Evolutionary conservation across 2,888 invertebrate genomes (phyloP).

Genomic region (Ophraella communa): DNA sequence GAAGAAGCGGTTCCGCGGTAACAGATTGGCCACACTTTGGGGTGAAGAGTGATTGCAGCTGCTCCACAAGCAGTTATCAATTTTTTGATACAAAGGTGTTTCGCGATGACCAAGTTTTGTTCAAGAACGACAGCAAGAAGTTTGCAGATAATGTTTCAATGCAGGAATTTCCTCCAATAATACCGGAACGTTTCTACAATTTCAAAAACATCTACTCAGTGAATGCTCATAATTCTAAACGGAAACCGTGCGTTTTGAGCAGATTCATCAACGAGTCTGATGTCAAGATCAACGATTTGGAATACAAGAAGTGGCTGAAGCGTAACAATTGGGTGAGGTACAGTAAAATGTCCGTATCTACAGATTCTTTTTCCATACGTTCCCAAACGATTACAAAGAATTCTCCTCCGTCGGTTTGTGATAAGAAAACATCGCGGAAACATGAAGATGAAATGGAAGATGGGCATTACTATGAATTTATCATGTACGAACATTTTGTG

Average conservation of each 20-base stretch:
- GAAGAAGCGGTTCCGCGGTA: background rate
- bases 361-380: background rate
- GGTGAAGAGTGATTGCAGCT: background rate
- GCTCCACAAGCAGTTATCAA: conserved; percentile 20
- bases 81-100: conserved; percentile 22
- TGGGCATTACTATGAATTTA: conserved; percentile 17
- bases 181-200: conserved; percentile 23
- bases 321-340: conserved; percentile 31
- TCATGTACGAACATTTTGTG: conserved; percentile 35
- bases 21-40: background rate
- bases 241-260: background rate
- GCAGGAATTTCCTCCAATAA: conserved; percentile 17
- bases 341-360: conserved; percentile 20
- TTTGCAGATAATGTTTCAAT: conserved; percentile 25
- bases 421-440: background rate
- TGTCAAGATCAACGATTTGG: conserved; percentile 28
- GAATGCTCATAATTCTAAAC: conserved; percentile 8
- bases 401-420: conserved; percentile 3
- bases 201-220: conserved; percentile 25
- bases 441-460: background rate
- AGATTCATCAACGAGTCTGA: conserved; percentile 11
- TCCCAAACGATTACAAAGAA: background rate
- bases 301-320: conserved; percentile 36
- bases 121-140: conserved; percentile 29
- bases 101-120: conserved; percentile 27